Evolutionary conservation across 1,140 invertebrate species (phyloP), one percentile per base, ranked within the genome.

Genomic region (Laodelphax striatellus): DNA sequence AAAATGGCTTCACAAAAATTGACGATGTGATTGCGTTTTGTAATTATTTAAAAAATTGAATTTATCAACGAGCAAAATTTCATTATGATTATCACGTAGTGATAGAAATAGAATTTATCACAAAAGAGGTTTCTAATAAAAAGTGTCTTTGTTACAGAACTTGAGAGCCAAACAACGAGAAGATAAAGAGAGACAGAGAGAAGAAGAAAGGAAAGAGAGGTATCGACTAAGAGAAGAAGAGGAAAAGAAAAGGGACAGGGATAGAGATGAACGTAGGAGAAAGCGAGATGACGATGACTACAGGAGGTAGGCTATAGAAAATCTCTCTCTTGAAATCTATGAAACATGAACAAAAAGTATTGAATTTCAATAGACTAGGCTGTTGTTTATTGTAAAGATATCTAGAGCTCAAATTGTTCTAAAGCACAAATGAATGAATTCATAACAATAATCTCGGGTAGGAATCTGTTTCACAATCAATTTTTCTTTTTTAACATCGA

Each of bases 201-300:
- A 66, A 60, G 63, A 66, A 62, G 65, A 66, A 54, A 58, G 65
- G 50, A 61, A 54, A 62, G 63, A 66, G 55, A 57, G 65, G 17
- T 50, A 56, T 31, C 57, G 58, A 19, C 44, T n/a, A 13, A 52
- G 56, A 57, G 64, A 64, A 34, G 63, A 62, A 52, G 57, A 52
- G 22, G 62, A 63, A 9, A 58, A 58, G 22, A 61, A 52, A 41
- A 53, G 61, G 60, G 63, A 64, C 17, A 62, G 57, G 57, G 64
- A 64, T 4, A 61, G 59, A 31, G 57, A 61, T 44, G 50, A 62
- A 21, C 54, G 61, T 14, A 34, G 61, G 44, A 58, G 52, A 19
- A 60, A 41, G 28, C 43, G 64, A 19, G 62, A 65, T 4, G 61
- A 57, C 16, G 57, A 54, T 34, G 58, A 60, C 19, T 5, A 38